These are phyloP conservation scores for Laupala kohalensis DNA, from an alignment of 1,140 invertebrate species.

Conservation along the genomic window DNA sequence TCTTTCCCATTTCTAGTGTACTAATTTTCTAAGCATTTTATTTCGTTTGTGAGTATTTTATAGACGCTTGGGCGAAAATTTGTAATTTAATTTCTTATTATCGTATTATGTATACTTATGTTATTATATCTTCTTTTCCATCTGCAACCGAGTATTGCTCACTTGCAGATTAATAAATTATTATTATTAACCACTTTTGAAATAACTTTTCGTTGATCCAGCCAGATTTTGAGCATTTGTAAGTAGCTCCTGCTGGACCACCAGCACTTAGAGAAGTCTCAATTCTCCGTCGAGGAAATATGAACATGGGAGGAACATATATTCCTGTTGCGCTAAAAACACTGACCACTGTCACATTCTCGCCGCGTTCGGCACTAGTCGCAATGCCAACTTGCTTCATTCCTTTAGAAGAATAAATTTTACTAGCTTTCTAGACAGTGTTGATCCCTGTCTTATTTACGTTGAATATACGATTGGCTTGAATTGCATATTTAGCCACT, in stretches of 20 bases:
- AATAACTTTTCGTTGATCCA: constrained; percentile 14
- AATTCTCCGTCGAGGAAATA: constrained; percentile 26
- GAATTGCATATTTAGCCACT: neutral
- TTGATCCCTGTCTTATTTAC: constrained; percentile 7
- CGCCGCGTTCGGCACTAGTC: constrained; percentile 24
- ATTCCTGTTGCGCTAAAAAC: constrained; percentile 25
- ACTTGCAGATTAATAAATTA: no score
- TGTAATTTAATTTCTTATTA: no score
- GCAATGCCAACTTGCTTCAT: constrained; percentile 24
- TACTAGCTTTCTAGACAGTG: neutral
- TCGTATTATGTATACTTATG: no score
- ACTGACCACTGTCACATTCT: constrained; percentile 20
- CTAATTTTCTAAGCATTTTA: no score
- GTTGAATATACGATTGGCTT: neutral
- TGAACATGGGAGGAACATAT: constrained; percentile 25
- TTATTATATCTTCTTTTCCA: no score
- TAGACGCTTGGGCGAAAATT: no score
- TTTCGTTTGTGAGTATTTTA: no score
- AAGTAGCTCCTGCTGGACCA: constrained; percentile 11
- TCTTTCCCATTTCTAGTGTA: no score
- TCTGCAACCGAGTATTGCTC: no score
- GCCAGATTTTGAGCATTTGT: constrained; percentile 11
- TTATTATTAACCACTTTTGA: neutral
- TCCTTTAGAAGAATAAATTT: constrained; percentile 16
- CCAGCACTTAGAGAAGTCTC: constrained; percentile 21